A percentile compares a stretch with the other conserved stretches of the same genome.
phyloP scores from a whole-genome alignment of 2,113 vertebrate species.

The Hyperopisus bebe region DNA sequence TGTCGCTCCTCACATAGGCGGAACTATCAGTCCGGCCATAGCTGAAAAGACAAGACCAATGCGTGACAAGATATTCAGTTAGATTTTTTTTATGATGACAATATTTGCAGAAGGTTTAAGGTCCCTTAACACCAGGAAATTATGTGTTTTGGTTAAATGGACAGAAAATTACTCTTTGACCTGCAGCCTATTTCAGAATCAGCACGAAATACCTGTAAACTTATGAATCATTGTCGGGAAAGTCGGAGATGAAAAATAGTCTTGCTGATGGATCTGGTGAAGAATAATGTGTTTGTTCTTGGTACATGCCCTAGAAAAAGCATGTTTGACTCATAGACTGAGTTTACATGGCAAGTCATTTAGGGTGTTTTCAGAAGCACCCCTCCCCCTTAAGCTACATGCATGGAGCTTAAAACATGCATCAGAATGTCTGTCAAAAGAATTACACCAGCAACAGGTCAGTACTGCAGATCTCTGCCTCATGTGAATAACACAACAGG shows the following conservation, averaged over 20 bases:
- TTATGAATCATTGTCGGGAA: neutral
- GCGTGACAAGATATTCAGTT: neutral
- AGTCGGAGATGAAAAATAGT: neutral
- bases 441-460: neutral
- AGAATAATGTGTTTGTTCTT: conserved; percentile 1
- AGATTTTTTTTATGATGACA: neutral
- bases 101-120: neutral
- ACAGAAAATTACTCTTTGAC: neutral
- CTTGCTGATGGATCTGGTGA: neutral
- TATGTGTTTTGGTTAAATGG: neutral
- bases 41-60: conserved; percentile 48
- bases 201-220: neutral
- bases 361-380: neutral
- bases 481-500: neutral
- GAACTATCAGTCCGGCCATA: conserved; percentile 73
- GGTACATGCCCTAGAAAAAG: neutral
- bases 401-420: neutral
- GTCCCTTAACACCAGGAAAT: neutral
- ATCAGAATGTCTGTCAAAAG: neutral
- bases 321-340: conserved; percentile 37
- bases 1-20: conserved; percentile 63
- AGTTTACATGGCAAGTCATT: neutral
- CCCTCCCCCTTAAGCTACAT: neutral
- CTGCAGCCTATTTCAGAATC: neutral
- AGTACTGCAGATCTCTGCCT: neutral